Percentiles rank a stretch among this genome's conserved stretches.
Evolutionary conservation across 2,797 vertebrate genomes (phyloP).

Genomic region (Phylloscopus collybita): DNA sequence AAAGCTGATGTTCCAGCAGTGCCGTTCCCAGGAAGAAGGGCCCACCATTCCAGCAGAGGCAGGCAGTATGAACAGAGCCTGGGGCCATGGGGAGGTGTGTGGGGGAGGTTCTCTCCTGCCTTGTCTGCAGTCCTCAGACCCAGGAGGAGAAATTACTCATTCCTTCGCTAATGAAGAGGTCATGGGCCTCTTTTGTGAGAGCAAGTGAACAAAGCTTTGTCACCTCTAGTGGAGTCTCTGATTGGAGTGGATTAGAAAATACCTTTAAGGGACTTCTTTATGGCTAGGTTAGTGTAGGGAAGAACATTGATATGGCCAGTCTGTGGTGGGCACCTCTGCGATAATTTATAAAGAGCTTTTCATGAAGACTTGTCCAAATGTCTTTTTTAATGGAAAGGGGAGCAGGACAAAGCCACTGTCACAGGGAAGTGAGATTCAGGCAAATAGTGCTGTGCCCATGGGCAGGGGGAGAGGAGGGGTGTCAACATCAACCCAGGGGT

Average conservation of each 20-base stretch:
- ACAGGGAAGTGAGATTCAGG: not conserved
- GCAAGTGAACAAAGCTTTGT: not conserved
- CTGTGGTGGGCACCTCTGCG: not conserved
- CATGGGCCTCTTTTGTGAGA: not conserved
- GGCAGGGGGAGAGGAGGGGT: not conserved
- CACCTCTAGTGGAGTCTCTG: not conserved
- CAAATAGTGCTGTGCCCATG: not conserved
- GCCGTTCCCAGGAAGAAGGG: not conserved
- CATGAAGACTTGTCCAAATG: not conserved
- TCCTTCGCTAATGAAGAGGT: not conserved
- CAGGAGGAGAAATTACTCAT: not conserved
- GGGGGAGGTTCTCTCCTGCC: not conserved
- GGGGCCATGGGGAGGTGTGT: accelerated
- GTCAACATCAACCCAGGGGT: not conserved
- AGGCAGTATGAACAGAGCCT: not conserved
- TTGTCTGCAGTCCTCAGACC: not conserved
- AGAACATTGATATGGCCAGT: not conserved
- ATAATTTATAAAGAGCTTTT: not conserved
- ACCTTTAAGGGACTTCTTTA: not conserved
- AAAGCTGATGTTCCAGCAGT: not conserved
- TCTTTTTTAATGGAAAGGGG: not conserved
- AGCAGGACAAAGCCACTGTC: not conserved
- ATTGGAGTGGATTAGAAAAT: not conserved
- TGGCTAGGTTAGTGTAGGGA: not conserved
- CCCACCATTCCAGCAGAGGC: not conserved